Evolutionary conservation across 1,140 invertebrate genomes (phyloP).

Genomic region (Parasteatoda tepidariorum): DNA sequence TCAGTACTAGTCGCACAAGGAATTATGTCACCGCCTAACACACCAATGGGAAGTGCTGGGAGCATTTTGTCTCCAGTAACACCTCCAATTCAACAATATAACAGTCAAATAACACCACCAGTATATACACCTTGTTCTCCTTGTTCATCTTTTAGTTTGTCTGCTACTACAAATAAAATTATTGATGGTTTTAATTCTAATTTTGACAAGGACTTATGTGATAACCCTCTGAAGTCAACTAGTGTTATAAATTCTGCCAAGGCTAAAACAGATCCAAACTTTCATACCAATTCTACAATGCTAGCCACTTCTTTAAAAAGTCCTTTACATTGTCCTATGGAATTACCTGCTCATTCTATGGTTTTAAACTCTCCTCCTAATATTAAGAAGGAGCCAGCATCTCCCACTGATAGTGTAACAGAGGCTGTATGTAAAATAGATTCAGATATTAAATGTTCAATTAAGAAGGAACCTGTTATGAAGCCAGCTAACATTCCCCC

Average conservation of each 20-base stretch:
- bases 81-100: constrained; percentile 28
- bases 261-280: constrained; percentile 22
- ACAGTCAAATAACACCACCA: background rate
- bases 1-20: constrained; percentile 30
- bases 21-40: constrained; percentile 26
- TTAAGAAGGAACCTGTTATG: constrained; percentile 20
- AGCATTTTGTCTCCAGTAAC: constrained; percentile 39
- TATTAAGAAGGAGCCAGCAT: constrained; percentile 46
- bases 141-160: background rate
- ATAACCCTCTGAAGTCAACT: background rate
- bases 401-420: constrained; percentile 37
- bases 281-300: constrained; percentile 31
- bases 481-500: constrained; percentile 40
- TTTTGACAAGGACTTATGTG: constrained; percentile 16
- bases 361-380: constrained; percentile 29
- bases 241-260: constrained; percentile 39
- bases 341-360: constrained; percentile 23
- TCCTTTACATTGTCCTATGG: constrained; percentile 27
- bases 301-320: constrained; percentile 43
- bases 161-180: background rate
- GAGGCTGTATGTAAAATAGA: constrained; percentile 41
- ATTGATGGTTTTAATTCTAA: background rate
- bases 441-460: constrained; percentile 27
- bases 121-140: constrained; percentile 51
- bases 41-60: constrained; percentile 16